phyloP scores from a whole-genome alignment of 2,113 vertebrate species.

The Trematomus loennbergii region DNA sequence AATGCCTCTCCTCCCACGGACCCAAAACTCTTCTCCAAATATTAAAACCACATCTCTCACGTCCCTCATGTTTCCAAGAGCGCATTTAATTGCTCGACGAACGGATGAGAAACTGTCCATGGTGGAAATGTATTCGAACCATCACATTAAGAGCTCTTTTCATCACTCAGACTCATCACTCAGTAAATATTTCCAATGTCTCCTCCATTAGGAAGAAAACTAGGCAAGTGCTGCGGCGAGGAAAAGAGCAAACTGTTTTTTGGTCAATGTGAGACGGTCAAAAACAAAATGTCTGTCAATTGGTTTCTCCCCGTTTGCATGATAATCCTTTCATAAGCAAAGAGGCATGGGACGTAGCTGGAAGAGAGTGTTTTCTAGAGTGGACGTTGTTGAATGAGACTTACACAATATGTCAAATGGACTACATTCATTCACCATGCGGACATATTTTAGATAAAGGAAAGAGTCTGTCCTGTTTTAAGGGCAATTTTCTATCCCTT shows the following conservation, averaged over 20 bases:
- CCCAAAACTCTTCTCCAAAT: background rate
- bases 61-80: background rate
- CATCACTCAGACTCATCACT: constrained; percentile 7
- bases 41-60: constrained; percentile 7
- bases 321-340: constrained; percentile 2
- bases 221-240: background rate
- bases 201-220: background rate
- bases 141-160: constrained; percentile 24
- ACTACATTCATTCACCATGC: constrained; percentile 5
- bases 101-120: background rate
- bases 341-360: background rate
- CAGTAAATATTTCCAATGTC: too few relatives aligned
- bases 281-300: background rate
- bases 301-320: background rate
- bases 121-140: background rate
- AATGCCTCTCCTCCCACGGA: background rate
- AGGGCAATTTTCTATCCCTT: constrained; percentile 36
- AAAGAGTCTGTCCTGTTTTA: constrained; percentile 15
- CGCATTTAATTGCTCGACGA: background rate
- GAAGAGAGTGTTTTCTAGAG: background rate
- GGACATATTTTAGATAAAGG: constrained; percentile 7
- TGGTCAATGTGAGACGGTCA: too few relatives aligned
- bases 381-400: background rate
- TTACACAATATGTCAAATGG: background rate
- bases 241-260: constrained; percentile 18